phyloP scores from a whole-genome alignment of 2,888 invertebrate species.

The Lithophane leautieri region DNA sequence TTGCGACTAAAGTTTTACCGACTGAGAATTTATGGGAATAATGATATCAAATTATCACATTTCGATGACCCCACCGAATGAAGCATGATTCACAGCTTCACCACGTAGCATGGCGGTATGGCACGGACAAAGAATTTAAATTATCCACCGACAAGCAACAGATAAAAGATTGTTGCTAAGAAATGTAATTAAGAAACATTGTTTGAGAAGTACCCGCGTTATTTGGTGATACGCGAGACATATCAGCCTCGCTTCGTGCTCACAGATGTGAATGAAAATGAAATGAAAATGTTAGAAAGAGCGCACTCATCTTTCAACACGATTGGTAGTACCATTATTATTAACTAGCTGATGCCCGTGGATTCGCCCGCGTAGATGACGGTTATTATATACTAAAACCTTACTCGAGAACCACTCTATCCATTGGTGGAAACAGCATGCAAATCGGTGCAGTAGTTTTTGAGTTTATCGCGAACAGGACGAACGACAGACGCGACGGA shows the following conservation, averaged over 20 bases:
- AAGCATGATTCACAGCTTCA: not conserved
- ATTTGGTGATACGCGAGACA: too few species aligned
- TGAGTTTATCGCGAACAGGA: too few species aligned
- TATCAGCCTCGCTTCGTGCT: not conserved
- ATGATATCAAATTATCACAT: conserved; percentile 2
- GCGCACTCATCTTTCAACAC: too few species aligned
- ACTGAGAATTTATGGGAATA: conserved; percentile 4
- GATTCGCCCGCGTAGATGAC: too few species aligned
- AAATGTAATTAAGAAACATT: not conserved
- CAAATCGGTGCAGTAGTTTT: too few species aligned
- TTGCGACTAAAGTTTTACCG: conserved; percentile 2
- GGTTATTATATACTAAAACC: too few species aligned
- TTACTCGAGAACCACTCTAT: too few species aligned
- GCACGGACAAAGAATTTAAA: not conserved
- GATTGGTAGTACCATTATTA: too few species aligned
- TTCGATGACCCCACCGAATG: conserved; percentile 35
- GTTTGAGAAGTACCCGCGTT: not conserved
- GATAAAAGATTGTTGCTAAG: not conserved
- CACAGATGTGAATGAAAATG: not conserved
- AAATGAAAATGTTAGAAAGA: not conserved
- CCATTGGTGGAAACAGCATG: too few species aligned
- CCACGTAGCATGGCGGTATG: not conserved
- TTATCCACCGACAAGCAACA: not conserved
- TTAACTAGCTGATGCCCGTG: too few species aligned
- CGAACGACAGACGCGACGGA: too few species aligned